Conservation (phyloP, 2,797 vertebrate genomes). For the Cyclopterus lumpus region DNA sequence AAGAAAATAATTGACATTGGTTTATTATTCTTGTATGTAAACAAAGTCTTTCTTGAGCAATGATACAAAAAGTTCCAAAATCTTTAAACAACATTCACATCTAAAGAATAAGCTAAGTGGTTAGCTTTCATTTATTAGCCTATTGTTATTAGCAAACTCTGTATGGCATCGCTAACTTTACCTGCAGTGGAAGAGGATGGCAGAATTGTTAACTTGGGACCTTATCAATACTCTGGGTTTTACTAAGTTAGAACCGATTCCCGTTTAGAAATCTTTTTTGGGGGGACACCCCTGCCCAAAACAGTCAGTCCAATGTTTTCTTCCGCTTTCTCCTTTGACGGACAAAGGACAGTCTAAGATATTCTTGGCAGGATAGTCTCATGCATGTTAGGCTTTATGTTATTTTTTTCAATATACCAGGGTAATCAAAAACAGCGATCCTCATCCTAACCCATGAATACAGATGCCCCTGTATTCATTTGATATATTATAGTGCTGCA, state of each 20-base stretch:
- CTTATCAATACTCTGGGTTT: not conserved
- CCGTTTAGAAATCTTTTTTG: not conserved
- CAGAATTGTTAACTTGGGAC: not conserved
- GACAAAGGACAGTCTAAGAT: no score
- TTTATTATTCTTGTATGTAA: not conserved
- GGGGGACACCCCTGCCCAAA: not conserved
- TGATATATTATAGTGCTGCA: no score
- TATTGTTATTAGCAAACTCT: not conserved
- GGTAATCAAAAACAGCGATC: no score
- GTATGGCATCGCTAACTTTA: not conserved
- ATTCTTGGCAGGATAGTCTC: no score
- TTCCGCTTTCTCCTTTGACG: no score
- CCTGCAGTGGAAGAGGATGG: not conserved
- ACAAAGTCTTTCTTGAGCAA: not conserved
- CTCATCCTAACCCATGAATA: no score
- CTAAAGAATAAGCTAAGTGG: not conserved
- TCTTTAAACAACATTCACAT: not conserved
- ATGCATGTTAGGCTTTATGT: no score
- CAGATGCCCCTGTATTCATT: no score
- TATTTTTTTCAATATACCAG: no score
- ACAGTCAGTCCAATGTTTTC: not conserved
- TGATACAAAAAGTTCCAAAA: not conserved
- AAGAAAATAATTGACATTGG: no score
- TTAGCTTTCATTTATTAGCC: not conserved
- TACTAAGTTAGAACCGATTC: not conserved